Evolutionary conservation across 2,888 invertebrate genomes (phyloP).

Genomic region (Stramonita haemastoma): DNA sequence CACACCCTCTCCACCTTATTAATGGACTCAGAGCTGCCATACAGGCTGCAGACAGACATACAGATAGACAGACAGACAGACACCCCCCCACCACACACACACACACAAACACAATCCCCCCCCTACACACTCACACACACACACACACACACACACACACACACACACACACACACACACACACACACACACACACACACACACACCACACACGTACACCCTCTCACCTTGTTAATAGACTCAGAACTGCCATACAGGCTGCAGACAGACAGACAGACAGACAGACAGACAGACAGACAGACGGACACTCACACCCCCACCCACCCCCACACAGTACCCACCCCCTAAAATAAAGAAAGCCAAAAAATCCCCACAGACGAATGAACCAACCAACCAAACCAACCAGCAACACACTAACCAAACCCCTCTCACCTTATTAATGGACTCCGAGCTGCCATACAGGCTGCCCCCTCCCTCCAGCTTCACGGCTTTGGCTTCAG

Average conservation of each 20-base stretch:
- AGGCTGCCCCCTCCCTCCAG: constrained; percentile 75
- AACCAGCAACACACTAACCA: too few relatives aligned
- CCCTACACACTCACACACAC: not conserved
- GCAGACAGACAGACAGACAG: constrained; percentile 43
- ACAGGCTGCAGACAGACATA: constrained; percentile 70
- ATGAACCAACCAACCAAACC: too few relatives aligned
- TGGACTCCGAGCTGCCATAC: constrained; percentile 70
- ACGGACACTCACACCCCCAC: too few relatives aligned
- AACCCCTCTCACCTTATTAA: constrained; percentile 55
- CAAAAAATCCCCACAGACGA: too few relatives aligned
- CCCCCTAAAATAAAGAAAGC: too few relatives aligned
- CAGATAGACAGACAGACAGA: not conserved
- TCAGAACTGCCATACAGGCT: constrained; percentile 73
- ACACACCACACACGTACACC: too few relatives aligned
- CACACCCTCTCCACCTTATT: constrained; percentile 51
- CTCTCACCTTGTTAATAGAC: constrained; percentile 55
- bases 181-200: not conserved
- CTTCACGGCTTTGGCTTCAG: constrained; percentile 70
- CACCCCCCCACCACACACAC: not conserved
- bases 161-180: not conserved
- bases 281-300: too few relatives aligned
- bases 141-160: not conserved
- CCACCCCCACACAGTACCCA: too few relatives aligned
- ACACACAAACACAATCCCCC: not conserved
- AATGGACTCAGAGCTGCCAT: constrained; percentile 62